Percentiles rank a stretch among this genome's conserved stretches.
Conservation (phyloP, 30 jellyfish, hydroid and myxozoan species). For the Aurelia sp. region DNA sequence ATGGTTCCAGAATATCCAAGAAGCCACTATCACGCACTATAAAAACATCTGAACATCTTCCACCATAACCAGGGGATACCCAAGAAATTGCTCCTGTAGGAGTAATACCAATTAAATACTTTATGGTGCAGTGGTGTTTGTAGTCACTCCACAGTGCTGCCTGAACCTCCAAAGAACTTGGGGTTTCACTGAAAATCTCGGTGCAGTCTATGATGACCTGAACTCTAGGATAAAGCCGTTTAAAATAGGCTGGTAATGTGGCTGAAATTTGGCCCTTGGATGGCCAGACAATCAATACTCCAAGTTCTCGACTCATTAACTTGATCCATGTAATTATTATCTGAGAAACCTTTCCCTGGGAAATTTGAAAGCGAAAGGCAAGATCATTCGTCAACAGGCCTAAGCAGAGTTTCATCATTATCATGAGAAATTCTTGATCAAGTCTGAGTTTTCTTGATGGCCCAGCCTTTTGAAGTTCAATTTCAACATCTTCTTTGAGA, state of each 20-base stretch:
- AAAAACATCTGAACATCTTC: constrained; percentile 56
- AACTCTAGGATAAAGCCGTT: constrained; percentile 55
- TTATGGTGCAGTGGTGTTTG: constrained; percentile 75
- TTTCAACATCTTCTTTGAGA: background rate
- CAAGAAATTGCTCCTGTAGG: constrained; percentile 85
- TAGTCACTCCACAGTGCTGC: constrained; percentile 79
- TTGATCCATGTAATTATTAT: constrained; percentile 68
- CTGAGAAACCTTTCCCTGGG: constrained; percentile 53
- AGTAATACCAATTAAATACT: constrained; percentile 50
- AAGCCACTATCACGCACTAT: constrained; percentile 69
- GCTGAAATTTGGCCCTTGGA: constrained; percentile 44
- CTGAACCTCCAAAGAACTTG: constrained; percentile 62
- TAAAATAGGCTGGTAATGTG: constrained; percentile 63
- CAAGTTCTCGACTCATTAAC: constrained; percentile 39
- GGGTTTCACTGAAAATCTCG: constrained; percentile 76
- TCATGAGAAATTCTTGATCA: constrained; percentile 67
- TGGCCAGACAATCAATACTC: constrained; percentile 74
- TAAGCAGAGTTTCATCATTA: constrained; percentile 46
- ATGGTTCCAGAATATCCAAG: constrained; percentile 65
- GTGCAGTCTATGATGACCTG: constrained; percentile 72
- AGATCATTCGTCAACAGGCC: constrained; percentile 54
- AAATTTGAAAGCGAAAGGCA: constrained; percentile 56
- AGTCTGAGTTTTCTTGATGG: constrained; percentile 55
- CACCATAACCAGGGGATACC: constrained; percentile 82
- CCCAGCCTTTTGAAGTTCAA: constrained; percentile 38